phyloP scores from a whole-genome alignment of 2,888 invertebrate species.

The Eurois occulta region DNA sequence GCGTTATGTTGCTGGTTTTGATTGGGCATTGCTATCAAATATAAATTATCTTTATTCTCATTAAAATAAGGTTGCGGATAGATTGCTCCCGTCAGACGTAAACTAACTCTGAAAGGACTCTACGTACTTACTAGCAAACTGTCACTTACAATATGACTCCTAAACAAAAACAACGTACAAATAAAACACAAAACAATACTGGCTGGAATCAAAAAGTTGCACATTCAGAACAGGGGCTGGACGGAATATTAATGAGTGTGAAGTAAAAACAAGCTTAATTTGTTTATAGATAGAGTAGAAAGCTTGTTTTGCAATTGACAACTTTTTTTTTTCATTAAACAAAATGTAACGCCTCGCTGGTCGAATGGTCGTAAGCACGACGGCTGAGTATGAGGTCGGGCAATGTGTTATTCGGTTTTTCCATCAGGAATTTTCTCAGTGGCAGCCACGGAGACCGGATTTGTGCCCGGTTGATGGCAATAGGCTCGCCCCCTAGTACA shows the following conservation, averaged over 20 bases:
- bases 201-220: conserved; percentile 33
- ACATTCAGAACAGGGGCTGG: conserved; percentile 9
- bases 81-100: neutral
- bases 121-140: neutral
- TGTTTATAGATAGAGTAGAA: conserved; percentile 34
- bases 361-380: too few relatives aligned
- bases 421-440: neutral
- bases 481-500: neutral
- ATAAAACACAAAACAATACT: conserved; percentile 1
- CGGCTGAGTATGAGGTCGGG: too few relatives aligned
- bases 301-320: conserved; percentile 20
- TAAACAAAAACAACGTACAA: neutral
- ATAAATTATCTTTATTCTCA: neutral
- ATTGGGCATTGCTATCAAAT: neutral
- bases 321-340: conserved; percentile 1
- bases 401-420: neutral
- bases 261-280: conserved; percentile 23
- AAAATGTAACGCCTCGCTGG: neutral
- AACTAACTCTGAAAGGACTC: neutral
- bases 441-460: neutral
- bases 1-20: neutral
- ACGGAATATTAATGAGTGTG: conserved; percentile 50
- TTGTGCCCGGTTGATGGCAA: neutral
- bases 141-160: neutral
- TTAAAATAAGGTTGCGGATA: neutral